Evolutionary conservation across 2,797 vertebrate species (phyloP), one percentile per base, ranked within the genome.

Genomic region (Micropoecilia bifurca): DNA sequence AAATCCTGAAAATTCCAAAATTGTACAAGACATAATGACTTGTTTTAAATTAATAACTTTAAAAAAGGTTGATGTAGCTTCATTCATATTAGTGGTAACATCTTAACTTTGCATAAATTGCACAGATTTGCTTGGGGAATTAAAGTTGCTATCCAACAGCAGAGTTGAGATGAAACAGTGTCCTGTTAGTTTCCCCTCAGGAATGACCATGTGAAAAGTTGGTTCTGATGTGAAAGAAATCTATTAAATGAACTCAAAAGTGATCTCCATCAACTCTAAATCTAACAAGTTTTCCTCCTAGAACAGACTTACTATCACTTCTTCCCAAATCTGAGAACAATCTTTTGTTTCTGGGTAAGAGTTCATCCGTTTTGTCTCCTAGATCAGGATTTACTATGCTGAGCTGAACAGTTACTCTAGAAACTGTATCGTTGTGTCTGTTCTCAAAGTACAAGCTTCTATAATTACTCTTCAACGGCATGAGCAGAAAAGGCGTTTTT

Each of bases 241-340:
- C 48, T 57, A 43, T 20, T 41, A 25, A 39, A 76, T 41, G 69
- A 76, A 78, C 47, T 39, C 10, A 90, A 82, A 87, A 76, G 73
- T 80, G 84, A 91, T 90, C 80, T 83, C 93, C 90, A 86, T 88
- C 93, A 94, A 92, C 85, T 89, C 84, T 33, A 75, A 78, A 71
- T 88, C 79, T 63, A 80, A 78, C 73, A 39, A 55, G 2, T 53
- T 28, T 48, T 76, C 12, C 55, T 78, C 76, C 50, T 63, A 25
- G 1, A 45, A 71, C 39, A 6, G 16, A 45, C 36, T 22, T 75
- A 43, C 30, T 28, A 36, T 47, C 22, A 47, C 4, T 20, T 55
- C 61, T 55, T 30, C 13, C 6, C 39, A 36, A 63, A 76, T 79
- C 74, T 78, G 73, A 74, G 30, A 77, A 84, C 81, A 53, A 28